These are phyloP conservation scores for Epinephelus awoara DNA, from an alignment of 2,797 vertebrate genomes.

Conservation along the genomic window DNA sequence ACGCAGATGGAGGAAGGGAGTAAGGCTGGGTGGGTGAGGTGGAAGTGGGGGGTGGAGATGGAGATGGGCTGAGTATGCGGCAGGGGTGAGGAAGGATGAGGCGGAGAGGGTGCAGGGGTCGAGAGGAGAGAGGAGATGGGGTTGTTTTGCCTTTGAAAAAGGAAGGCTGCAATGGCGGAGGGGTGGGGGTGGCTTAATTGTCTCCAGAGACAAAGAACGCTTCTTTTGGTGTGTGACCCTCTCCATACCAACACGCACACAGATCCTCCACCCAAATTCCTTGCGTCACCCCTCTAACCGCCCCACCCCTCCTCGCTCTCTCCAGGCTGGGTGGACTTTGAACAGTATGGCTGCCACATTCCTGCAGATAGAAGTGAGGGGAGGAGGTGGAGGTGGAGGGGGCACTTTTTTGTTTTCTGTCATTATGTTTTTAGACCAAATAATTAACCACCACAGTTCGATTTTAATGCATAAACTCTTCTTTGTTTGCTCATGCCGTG, in stretches of 20 bases:
- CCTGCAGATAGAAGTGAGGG: conserved; percentile 37
- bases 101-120: conserved; percentile 36
- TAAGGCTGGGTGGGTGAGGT: not conserved
- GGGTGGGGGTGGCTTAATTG: conserved; percentile 49
- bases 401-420: conserved; percentile 11
- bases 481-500: not conserved
- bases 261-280: conserved; percentile 72
- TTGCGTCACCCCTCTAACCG: conserved; percentile 39
- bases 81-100: conserved; percentile 28
- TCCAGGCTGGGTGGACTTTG: conserved; percentile 57
- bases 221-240: conserved; percentile 59
- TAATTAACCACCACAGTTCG: not conserved
- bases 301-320: conserved; percentile 40
- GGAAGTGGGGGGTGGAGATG: not conserved
- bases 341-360: conserved; percentile 67
- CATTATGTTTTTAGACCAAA: conserved; percentile 8
- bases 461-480: not conserved
- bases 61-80: not conserved
- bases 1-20: conserved; percentile 5
- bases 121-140: conserved; percentile 58
- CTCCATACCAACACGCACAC: conserved; percentile 35
- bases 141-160: conserved; percentile 60
- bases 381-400: not conserved
- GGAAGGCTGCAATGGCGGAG: conserved; percentile 21
- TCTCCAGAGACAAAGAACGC: conserved; percentile 70